Evolutionary conservation across 2,888 invertebrate species (phyloP).

Genomic region (Tupiocoris notatus): DNA sequence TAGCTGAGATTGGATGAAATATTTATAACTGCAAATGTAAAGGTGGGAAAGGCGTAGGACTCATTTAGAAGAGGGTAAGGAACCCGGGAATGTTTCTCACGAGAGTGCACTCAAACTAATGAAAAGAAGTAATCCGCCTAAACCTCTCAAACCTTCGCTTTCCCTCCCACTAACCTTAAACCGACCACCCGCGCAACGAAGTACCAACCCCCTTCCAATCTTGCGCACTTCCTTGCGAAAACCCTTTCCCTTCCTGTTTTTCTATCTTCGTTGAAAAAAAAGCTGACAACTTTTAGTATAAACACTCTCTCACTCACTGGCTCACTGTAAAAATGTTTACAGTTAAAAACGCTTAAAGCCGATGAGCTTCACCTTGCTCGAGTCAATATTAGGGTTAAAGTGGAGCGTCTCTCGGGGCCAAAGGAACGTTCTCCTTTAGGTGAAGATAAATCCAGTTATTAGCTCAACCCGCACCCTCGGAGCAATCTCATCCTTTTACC

Average conservation of each 20-base stretch:
- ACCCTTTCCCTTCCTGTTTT: slow-evolving; percentile 10
- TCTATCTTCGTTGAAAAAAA: slow-evolving; percentile 9
- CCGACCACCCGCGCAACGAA: slow-evolving; percentile 1
- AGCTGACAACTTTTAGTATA: slow-evolving; percentile 40
- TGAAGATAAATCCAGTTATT: slow-evolving; percentile 44
- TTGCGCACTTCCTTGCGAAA: not conserved
- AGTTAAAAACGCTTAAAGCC: slow-evolving; percentile 44
- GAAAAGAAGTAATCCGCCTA: slow-evolving; percentile 59
- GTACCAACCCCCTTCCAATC: slow-evolving; percentile 1
- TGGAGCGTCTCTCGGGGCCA: slow-evolving; percentile 36
- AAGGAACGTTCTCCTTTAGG: slow-evolving; percentile 43
- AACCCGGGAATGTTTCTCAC: slow-evolving; percentile 41
- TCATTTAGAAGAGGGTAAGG: slow-evolving; percentile 39
- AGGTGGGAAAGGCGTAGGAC: slow-evolving; percentile 45
- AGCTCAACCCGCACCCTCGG: slow-evolving; percentile 39
- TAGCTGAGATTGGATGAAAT: slow-evolving; percentile 46
- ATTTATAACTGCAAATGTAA: slow-evolving; percentile 48
- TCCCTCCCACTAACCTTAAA: slow-evolving; percentile 10
- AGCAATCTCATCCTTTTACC: slow-evolving; percentile 45
- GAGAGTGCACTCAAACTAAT: slow-evolving; percentile 59
- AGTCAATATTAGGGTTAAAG: slow-evolving; percentile 45
- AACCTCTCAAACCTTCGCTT: slow-evolving; percentile 38
- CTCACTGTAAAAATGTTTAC: slow-evolving; percentile 36
- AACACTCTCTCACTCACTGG: slow-evolving; percentile 31
- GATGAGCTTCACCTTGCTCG: slow-evolving; percentile 38